These are phyloP conservation scores for Thamnophis elegans DNA, from an alignment of 2,797 vertebrate genomes.

Conservation along the genomic window DNA sequence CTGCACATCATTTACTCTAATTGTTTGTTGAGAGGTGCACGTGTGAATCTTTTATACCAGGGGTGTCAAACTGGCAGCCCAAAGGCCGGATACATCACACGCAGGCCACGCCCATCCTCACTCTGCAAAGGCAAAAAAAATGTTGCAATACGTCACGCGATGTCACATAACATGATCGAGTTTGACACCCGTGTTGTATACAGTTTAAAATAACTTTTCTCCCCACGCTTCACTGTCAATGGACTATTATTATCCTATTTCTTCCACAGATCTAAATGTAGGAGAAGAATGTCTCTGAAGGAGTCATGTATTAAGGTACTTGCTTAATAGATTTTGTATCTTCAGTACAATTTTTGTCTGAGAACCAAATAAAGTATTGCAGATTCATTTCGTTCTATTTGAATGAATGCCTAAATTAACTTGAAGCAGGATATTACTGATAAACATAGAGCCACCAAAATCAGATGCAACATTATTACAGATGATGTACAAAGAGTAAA, in stretches of 20 bases:
- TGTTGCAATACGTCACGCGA: no score
- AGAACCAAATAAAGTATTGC: background rate
- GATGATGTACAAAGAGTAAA: background rate
- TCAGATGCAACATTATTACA: background rate
- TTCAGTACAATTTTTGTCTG: background rate
- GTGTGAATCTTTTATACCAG: slow-evolving; percentile 1
- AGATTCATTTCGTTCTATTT: background rate
- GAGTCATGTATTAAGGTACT: background rate
- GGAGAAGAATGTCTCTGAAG: background rate
- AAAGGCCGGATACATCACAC: no score
- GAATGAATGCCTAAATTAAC: background rate
- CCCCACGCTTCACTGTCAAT: background rate
- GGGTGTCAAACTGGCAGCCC: no score
- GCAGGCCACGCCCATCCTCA: no score
- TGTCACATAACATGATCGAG: no score
- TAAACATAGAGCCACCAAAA: background rate
- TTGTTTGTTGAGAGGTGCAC: background rate
- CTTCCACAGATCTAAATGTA: background rate
- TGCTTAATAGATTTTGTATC: background rate
- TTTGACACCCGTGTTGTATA: background rate
- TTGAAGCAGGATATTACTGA: background rate
- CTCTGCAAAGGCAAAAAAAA: no score
- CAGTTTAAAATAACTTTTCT: background rate
- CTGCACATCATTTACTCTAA: background rate
- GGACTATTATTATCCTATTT: background rate